These are phyloP conservation scores for Philopotamus ludificatus DNA, from an alignment of 1,140 invertebrate species.

Conservation along the genomic window DNA sequence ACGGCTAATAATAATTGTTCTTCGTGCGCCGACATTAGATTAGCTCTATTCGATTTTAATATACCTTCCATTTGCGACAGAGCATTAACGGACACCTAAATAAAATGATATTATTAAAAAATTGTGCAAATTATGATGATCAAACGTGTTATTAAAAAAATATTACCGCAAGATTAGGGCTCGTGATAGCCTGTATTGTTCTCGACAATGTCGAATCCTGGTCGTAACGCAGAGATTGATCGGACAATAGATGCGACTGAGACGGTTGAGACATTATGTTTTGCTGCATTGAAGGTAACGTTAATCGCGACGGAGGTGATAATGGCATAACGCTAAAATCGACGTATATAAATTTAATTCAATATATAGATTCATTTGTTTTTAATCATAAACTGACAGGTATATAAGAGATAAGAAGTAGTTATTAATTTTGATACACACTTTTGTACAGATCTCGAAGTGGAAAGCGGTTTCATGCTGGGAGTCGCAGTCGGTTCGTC, in stretches of 20 bases:
- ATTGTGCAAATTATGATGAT: neutral
- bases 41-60: conserved; percentile 65
- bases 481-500: conserved; percentile 55
- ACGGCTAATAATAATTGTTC: conserved; percentile 72
- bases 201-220: conserved; percentile 57
- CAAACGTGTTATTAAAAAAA: neutral
- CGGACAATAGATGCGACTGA: conserved; percentile 44
- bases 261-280: conserved; percentile 41
- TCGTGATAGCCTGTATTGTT: conserved; percentile 68
- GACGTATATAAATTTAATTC: neutral
- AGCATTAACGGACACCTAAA: conserved; percentile 62
- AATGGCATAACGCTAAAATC: conserved; percentile 45
- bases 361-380: neutral
- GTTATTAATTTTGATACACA: conserved; percentile 4
- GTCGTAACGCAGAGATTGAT: conserved; percentile 45
- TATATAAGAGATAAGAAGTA: neutral
- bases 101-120: conserved; percentile 12
- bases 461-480: conserved; percentile 51
- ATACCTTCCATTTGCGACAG: conserved; percentile 65
- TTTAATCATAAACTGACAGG: neutral
- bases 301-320: conserved; percentile 42
- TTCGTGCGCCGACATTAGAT: conserved; percentile 69
- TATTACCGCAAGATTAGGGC: conserved; percentile 60
- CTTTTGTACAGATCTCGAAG: conserved; percentile 46
- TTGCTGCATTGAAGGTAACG: conserved; percentile 31